Base-by-base conservation (phyloP, 1,140 invertebrate genomes). In the Eulimnadia texana region DNA sequence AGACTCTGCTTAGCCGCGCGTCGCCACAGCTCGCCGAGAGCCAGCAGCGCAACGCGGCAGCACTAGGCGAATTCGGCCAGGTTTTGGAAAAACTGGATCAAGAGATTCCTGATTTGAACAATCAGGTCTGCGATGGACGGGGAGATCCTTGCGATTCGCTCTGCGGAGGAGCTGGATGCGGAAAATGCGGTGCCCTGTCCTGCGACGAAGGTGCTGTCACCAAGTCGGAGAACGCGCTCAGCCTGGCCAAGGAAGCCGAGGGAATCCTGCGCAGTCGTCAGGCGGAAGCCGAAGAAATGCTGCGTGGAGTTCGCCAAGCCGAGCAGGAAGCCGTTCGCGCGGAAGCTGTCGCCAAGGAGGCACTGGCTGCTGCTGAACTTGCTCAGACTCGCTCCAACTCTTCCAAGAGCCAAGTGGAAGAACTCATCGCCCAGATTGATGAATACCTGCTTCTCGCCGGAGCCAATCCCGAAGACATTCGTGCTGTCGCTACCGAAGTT, bases 151-250 rank as follows among this genome's bases (percentile, higher is more conserved):
- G 94, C 72, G 91, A 96, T 70, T 71, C 73, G 56, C 78, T 93
- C 28, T 98, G 94, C 76, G 94, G 94, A 29, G 63, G 94, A 20
- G 93, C 91, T 50, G 91, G 90, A 0, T 98, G 94, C 74, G 84
- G 82, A 27, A 82, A 80, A 69, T 98, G 94, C 76, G 93, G 92
- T 56, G 90, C 87, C 13, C 75, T 93, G 25, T 88, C 90, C 19
- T 98, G 94, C 72, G 87, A 89, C 65, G 75, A 83, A 66, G 93
- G 93, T 1, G 89, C 93, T 23, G 81, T 91, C 3, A 86, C 85
- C 2, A 90, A 87, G 69, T 88, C 91, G 3, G 82, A 85, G 63
- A 84, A 85, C 69, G 91, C 93, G 11, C 74, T 93, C 19, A 84
- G 85, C 64, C 82, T 89, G 65, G 90, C 90, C 6, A 85, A 86